phyloP scores from a whole-genome alignment of 2,888 invertebrate genomes.

The Euspilapteryx auroguttella region DNA sequence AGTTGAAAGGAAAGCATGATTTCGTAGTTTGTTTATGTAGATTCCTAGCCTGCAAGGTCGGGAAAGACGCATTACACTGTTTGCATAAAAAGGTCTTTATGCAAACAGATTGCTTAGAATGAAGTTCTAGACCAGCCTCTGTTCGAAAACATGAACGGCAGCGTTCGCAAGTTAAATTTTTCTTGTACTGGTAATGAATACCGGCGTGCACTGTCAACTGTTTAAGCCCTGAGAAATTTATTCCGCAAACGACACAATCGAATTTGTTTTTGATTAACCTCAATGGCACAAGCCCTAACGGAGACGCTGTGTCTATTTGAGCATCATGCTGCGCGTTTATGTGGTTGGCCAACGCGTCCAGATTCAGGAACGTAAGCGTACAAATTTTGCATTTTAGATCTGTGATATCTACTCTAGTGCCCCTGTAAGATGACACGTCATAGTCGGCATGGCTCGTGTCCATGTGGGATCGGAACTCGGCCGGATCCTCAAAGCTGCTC shows the following conservation, averaged over 20 bases:
- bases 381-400: conserved; percentile 2
- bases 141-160: neutral
- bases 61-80: conserved; percentile 1
- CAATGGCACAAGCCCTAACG: conserved; percentile 1
- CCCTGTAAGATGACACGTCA: neutral
- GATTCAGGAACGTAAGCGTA: neutral
- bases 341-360: neutral
- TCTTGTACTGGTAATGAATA: conserved; percentile 1
- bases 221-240: neutral
- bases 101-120: neutral
- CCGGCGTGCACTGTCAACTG: neutral
- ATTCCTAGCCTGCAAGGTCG: neutral
- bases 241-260: conserved; percentile 1
- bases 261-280: neutral
- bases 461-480: conserved; percentile 2
- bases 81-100: conserved; percentile 1
- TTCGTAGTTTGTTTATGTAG: neutral
- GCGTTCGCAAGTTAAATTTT: conserved; percentile 2
- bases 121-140: neutral
- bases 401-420: conserved; percentile 1
- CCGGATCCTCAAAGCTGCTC: neutral
- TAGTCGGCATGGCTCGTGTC: neutral
- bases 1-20: neutral
- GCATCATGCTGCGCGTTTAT: neutral
- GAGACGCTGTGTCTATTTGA: neutral